A percentile compares a stretch with the other conserved stretches of the same genome.
Conservation (phyloP, 2,113 vertebrate genomes). For the Hypomesus transpacificus region DNA sequence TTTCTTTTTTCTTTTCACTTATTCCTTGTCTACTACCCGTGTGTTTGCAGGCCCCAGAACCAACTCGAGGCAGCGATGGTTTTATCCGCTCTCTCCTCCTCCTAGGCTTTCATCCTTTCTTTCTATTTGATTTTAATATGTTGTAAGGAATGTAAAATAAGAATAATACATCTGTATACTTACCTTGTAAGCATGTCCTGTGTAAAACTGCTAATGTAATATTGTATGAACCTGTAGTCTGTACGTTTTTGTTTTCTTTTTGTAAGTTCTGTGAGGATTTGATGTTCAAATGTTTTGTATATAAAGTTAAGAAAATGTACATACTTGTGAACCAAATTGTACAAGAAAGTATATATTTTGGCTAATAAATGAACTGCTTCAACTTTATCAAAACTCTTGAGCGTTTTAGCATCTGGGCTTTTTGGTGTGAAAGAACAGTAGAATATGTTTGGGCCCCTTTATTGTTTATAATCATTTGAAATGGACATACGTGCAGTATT, state of each 20-base stretch:
- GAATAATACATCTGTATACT: constrained; percentile 85
- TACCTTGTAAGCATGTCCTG: constrained; percentile 95
- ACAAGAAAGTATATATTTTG: constrained; percentile 99
- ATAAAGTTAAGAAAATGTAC: constrained; percentile 96
- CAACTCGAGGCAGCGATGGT: constrained; percentile 86
- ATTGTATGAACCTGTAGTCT: constrained; percentile 83
- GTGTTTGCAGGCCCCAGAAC: constrained; percentile 87
- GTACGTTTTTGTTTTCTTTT: constrained; percentile 70
- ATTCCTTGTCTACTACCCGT: constrained; percentile 56
- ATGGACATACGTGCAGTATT: constrained; percentile 34
- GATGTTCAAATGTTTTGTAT: constrained; percentile 87
- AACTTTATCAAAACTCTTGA: constrained; percentile 76
- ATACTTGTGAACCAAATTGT: constrained; percentile 99
- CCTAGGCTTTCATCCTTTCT: constrained; percentile 73
- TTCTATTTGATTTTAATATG: constrained; percentile 79
- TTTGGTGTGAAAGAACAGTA: constrained; percentile 37
- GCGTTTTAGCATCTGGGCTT: constrained; percentile 39
- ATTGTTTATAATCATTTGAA: constrained; percentile 8
- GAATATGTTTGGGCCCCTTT: constrained; percentile 10
- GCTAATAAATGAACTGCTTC: constrained; percentile 99
- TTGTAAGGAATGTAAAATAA: constrained; percentile 80
- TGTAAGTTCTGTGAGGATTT: constrained; percentile 87
- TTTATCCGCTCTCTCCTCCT: constrained; percentile 79
- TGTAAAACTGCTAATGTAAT: constrained; percentile 90
- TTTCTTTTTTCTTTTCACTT: constrained; percentile 29